These are phyloP conservation scores for Cephalotes varians DNA, from an alignment of 2,888 invertebrate genomes.

Conservation along the genomic window DNA sequence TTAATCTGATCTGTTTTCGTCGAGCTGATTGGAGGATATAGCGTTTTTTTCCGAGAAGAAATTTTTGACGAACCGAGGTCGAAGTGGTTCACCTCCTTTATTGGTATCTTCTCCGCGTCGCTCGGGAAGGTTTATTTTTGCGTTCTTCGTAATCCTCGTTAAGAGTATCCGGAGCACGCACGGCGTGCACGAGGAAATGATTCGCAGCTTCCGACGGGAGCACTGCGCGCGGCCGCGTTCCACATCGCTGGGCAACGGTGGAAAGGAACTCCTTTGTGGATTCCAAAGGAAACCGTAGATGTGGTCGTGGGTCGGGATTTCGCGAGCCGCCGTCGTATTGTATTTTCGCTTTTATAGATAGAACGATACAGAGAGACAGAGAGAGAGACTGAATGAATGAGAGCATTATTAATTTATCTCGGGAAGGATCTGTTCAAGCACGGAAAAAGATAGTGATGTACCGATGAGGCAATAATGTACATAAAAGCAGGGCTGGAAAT, in stretches of 20 bases:
- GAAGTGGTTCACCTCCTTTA: constrained; percentile 19
- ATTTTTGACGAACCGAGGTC: neutral
- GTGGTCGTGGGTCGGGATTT: constrained; percentile 15
- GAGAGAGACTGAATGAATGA: too few relatives aligned
- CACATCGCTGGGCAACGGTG: neutral
- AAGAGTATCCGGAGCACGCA: constrained; percentile 40
- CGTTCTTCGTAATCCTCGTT: constrained; percentile 45
- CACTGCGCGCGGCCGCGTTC: constrained; percentile 8
- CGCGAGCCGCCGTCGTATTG: constrained; percentile 14
- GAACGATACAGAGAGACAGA: neutral
- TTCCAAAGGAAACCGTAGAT: constrained; percentile 26
- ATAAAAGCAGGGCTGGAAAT: too few relatives aligned
- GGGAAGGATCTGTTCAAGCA: neutral
- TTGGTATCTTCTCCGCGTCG: constrained; percentile 5
- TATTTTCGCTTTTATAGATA: neutral
- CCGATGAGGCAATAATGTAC: neutral
- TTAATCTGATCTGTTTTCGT: constrained; percentile 23
- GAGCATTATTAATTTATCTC: constrained; percentile 5
- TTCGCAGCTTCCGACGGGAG: constrained; percentile 14
- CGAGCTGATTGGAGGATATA: neutral
- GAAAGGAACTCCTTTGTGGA: constrained; percentile 11
- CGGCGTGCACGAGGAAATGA: constrained; percentile 30
- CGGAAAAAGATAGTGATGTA: neutral
- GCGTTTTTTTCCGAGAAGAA: constrained; percentile 6
- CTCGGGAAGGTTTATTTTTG: constrained; percentile 49